A percentile compares a stretch with the other conserved stretches of the same genome.
phyloP scores from a whole-genome alignment of 2,113 vertebrate genomes.

The Mobula birostris region DNA sequence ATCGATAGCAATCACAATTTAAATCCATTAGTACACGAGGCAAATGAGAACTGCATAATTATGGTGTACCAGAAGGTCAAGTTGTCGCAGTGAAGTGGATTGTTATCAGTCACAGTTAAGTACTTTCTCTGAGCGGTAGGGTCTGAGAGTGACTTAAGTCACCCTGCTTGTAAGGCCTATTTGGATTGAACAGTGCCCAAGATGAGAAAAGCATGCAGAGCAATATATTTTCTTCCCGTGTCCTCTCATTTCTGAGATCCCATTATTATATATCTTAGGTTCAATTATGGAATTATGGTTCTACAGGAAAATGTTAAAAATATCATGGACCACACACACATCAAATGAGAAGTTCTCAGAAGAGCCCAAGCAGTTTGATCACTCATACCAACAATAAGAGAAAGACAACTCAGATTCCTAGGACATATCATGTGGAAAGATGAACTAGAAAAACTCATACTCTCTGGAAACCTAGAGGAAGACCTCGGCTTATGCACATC shows the following conservation, averaged over 20 bases:
- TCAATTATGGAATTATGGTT: background rate
- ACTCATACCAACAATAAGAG: too few species aligned
- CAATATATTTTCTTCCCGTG: background rate
- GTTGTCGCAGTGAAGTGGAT: background rate
- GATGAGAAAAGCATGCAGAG: background rate
- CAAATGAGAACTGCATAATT: background rate
- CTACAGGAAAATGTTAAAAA: too few species aligned
- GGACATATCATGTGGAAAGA: too few species aligned
- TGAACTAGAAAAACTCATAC: too few species aligned
- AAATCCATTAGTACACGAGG: background rate
- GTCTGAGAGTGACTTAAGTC: background rate
- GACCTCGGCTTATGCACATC: too few species aligned
- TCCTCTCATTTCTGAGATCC: background rate
- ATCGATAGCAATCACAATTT: background rate
- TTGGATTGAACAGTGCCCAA: background rate
- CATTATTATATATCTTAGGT: background rate
- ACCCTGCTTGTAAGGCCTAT: too few species aligned
- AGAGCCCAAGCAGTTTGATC: too few species aligned
- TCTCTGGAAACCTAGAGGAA: too few species aligned
- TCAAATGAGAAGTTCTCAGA: too few species aligned
- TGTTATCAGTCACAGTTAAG: background rate
- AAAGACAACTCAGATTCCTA: too few species aligned
- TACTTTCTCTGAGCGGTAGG: background rate
- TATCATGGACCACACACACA: too few species aligned
- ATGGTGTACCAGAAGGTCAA: background rate